Evolutionary conservation across 2,797 vertebrate species (phyloP).

Genomic region (Macroramphosus scolopax): DNA sequence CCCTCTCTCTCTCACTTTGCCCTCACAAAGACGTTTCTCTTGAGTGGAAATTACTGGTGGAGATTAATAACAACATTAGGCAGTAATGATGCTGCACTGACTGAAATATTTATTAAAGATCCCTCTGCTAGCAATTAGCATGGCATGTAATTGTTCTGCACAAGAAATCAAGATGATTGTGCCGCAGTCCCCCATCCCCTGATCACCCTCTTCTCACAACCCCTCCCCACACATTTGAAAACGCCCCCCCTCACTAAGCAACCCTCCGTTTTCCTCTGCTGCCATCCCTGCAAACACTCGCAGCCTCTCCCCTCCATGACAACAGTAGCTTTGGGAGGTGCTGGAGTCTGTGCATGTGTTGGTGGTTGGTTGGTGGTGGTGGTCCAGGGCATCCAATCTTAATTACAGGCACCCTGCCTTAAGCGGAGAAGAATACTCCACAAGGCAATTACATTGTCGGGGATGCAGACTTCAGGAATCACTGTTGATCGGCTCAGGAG

Average conservation of each 20-base stretch:
- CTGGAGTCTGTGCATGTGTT: constrained; percentile 20
- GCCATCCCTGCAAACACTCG: constrained; percentile 55
- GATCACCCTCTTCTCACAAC: constrained; percentile 43
- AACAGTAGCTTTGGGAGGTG: constrained; percentile 65
- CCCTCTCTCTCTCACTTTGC: constrained; percentile 23
- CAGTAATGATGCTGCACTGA: constrained; percentile 82
- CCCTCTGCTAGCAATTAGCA: constrained; percentile 86
- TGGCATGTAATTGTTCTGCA: constrained; percentile 81
- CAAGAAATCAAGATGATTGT: constrained; percentile 82
- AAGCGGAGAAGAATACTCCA: constrained; percentile 62
- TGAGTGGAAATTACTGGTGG: constrained; percentile 79
- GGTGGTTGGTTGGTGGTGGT: constrained; percentile 39
- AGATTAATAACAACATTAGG: constrained; percentile 85
- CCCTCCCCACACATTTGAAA: constrained; percentile 40
- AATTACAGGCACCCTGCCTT: constrained; percentile 74
- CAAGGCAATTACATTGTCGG: constrained; percentile 68
- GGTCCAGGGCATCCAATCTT: constrained; percentile 74
- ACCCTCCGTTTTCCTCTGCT: constrained; percentile 9
- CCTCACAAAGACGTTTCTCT: constrained; percentile 72
- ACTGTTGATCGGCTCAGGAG: constrained; percentile 55
- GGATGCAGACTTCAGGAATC: constrained; percentile 45
- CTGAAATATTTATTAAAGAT: constrained; percentile 88
- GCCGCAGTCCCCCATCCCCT: constrained; percentile 64
- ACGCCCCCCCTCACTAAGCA: constrained; percentile 37
- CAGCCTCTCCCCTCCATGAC: constrained; percentile 68